Evolutionary conservation across 2,888 invertebrate genomes (phyloP).

Genomic region (Cynaeus angustus): DNA sequence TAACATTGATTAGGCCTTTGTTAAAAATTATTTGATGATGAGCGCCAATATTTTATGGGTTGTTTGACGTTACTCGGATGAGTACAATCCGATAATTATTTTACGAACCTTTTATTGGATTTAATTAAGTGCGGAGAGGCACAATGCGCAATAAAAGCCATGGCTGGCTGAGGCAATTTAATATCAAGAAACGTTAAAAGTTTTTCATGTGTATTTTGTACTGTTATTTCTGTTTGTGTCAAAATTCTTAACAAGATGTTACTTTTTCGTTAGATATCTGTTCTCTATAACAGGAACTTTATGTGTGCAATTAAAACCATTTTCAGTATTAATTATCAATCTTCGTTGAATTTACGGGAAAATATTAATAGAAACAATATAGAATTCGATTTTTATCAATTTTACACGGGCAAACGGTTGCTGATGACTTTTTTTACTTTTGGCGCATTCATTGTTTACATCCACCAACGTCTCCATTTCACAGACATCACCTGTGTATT

Average conservation of each 20-base stretch:
- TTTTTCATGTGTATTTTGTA: background rate
- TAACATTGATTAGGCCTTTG: constrained; percentile 55
- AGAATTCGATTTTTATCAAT: too few relatives aligned
- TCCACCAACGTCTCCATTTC: background rate
- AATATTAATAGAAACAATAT: too few relatives aligned
- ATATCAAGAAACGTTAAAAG: background rate
- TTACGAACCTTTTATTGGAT: constrained; percentile 35
- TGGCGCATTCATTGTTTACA: too few relatives aligned
- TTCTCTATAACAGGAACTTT: too few relatives aligned
- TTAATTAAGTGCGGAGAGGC: constrained; percentile 36
- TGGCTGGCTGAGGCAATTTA: background rate
- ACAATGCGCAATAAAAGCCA: constrained; percentile 6
- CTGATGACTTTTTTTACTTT: too few relatives aligned
- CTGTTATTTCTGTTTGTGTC: background rate
- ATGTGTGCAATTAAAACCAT: too few relatives aligned
- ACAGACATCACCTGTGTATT: background rate
- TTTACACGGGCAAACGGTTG: too few relatives aligned
- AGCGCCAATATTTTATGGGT: constrained; percentile 32
- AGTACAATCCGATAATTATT: constrained; percentile 23
- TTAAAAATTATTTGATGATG: constrained; percentile 53
- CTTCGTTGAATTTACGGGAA: too few relatives aligned
- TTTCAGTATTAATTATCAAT: too few relatives aligned
- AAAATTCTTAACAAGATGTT: background rate
- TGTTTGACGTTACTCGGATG: constrained; percentile 18
- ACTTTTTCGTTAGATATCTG: background rate